Conservation (phyloP, 2,888 invertebrate species). For the Oscheius onirici region DNA sequence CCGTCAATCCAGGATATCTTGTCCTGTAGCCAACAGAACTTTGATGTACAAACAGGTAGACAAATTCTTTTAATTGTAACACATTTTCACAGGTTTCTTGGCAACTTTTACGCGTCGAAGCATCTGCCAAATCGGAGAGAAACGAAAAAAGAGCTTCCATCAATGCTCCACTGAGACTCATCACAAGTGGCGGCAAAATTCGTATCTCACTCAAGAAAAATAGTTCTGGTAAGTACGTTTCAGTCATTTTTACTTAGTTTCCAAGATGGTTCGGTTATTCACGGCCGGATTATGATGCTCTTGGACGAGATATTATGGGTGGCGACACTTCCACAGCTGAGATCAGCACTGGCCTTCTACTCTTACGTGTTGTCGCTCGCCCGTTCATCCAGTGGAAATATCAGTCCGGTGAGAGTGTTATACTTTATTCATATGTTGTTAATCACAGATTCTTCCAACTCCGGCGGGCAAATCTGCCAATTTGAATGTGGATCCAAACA, state of each 20-base stretch:
- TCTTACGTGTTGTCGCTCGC: slow-evolving; percentile 84
- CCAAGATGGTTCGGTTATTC: slow-evolving; percentile 89
- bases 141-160: slow-evolving; percentile 54
- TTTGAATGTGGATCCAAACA: neutral
- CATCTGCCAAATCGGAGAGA: slow-evolving; percentile 52
- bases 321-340: slow-evolving; percentile 71
- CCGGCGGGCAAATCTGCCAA: slow-evolving; percentile 2
- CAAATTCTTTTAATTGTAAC: neutral
- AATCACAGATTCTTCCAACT: slow-evolving; percentile 3
- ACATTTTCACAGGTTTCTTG: slow-evolving; percentile 79
- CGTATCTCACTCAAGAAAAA: slow-evolving; percentile 92
- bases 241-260: slow-evolving; percentile 42
- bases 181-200: slow-evolving; percentile 92
- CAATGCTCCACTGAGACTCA: slow-evolving; percentile 82
- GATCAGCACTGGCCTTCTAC: slow-evolving; percentile 80
- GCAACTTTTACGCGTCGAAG: slow-evolving; percentile 84
- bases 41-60: slow-evolving; percentile 87
- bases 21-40: slow-evolving; percentile 86
- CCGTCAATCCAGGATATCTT: slow-evolving; percentile 89
- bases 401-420: slow-evolving; percentile 14
- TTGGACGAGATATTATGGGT: slow-evolving; percentile 97
- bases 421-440: neutral
- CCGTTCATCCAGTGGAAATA: slow-evolving; percentile 75
- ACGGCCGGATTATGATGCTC: slow-evolving; percentile 88
- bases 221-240: slow-evolving; percentile 48